Conservation (phyloP, 2,888 invertebrate genomes). For the Aphodius sticticus region DNA sequence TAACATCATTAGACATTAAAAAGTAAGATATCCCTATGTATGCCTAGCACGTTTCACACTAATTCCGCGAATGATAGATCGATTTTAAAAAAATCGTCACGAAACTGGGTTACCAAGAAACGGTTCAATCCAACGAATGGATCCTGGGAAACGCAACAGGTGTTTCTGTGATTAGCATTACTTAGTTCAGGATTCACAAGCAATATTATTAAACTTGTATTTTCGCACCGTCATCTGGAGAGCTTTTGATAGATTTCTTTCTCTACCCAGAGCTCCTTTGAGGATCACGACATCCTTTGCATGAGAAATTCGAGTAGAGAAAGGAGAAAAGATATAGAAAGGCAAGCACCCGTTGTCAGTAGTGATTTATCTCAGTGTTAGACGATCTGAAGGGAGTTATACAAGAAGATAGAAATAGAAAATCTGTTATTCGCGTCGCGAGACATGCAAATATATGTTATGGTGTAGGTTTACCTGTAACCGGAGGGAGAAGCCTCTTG, state of each 20-base stretch:
- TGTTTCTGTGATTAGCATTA: background rate
- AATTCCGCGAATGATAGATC: no score
- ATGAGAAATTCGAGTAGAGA: background rate
- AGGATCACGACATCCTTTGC: background rate
- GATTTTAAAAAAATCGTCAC: no score
- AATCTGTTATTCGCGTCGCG: background rate
- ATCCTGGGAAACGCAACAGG: background rate
- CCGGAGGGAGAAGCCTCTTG: slow-evolving; percentile 90
- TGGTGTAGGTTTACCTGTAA: slow-evolving; percentile 73
- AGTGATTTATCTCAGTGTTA: background rate
- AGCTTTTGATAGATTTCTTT: background rate
- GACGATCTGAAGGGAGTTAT: background rate
- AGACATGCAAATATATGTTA: background rate
- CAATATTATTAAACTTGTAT: background rate
- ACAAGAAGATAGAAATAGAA: background rate
- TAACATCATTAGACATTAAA: no score
- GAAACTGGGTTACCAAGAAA: background rate
- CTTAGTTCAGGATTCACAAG: background rate
- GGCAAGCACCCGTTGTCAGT: background rate
- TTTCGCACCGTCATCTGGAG: background rate
- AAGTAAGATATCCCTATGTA: no score
- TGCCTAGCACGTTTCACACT: no score
- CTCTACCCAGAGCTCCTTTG: background rate
- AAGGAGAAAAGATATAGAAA: background rate
- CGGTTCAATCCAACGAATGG: background rate